Evolutionary conservation across 2,888 invertebrate species (phyloP).

Genomic region (Drepana falcataria): DNA sequence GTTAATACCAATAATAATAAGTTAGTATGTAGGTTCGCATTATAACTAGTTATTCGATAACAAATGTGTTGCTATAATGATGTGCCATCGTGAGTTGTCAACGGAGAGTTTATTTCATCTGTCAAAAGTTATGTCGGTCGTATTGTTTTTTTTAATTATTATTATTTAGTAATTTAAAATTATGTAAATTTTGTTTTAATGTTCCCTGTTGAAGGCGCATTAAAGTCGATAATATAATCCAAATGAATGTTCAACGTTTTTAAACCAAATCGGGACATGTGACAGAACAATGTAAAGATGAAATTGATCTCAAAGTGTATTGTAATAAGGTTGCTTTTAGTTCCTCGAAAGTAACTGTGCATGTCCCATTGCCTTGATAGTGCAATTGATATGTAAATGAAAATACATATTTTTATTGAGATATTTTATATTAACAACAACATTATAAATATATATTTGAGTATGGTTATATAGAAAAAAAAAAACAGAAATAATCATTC

Average conservation of each 20-base stretch:
- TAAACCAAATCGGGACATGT: slow-evolving; percentile 7
- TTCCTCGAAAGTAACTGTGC: slow-evolving; percentile 56
- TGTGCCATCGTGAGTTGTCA: slow-evolving; percentile 6
- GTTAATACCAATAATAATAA: background rate
- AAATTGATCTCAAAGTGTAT: slow-evolving; percentile 60
- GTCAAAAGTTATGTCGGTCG: background rate
- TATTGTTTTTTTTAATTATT: background rate
- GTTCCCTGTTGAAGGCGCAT: background rate
- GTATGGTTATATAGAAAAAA: too few relatives aligned
- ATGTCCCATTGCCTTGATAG: slow-evolving; percentile 44
- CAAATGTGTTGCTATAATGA: background rate
- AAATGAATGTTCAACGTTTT: background rate
- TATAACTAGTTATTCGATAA: background rate
- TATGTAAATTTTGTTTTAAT: background rate
- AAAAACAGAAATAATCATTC: too few relatives aligned
- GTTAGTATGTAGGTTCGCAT: background rate
- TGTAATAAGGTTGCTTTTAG: slow-evolving; percentile 45
- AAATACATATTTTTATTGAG: slow-evolving; percentile 2
- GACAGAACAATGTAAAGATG: slow-evolving; percentile 35
- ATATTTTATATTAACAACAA: background rate
- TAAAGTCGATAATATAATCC: background rate
- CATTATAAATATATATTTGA: background rate
- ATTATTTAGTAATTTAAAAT: background rate
- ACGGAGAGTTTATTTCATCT: background rate
- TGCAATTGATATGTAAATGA: slow-evolving; percentile 32